Evolutionary conservation across 2,797 vertebrate species (phyloP), one percentile per base, ranked within the genome.

Genomic region (Sylvilagus floridanus): DNA sequence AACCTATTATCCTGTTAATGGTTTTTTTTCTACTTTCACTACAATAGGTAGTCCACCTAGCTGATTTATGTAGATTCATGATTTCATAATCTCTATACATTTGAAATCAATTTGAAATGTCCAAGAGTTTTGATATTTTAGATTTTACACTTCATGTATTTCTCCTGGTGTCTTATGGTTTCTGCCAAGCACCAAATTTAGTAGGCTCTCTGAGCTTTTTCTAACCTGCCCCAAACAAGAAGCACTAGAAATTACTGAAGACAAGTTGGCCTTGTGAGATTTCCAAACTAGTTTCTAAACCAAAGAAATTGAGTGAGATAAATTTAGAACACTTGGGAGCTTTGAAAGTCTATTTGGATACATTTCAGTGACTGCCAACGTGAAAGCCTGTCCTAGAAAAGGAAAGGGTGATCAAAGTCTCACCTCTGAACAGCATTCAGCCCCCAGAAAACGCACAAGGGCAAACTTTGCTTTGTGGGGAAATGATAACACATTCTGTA

Each of bases 201-300:
- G 97, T 94, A 95, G 88, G 71, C 47, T 96, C 94, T 96, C 63
- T 1, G 88, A 97, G 94, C 94, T 97, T 97, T 97, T 97, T 96
- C 95, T 88, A 97, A 96, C 92, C 93, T 96, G 86, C 73, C 96
- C 96, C 92, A 96, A 96, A 96, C 96, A 97, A 97, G 95, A 96
- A 97, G 94, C 88, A 95, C 92, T 97, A 96, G 95, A 97, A 97
- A 97, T 96, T 96, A 90, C 95, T 87, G 93, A 97, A 97, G 96
- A 97, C 96, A 97, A 96, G 95, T 97, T 94, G 88, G 95, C 95
- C 96, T 96, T 97, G 97, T 97, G 95, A 97, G 95, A 96, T 93
- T 97, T 97, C 96, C 95, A 97, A 97, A 96, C 88, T 94, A 95
- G 96, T 96, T 95, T 91, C 93, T 96, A 97, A 97, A 97, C 96